Percentiles rank a stretch among this genome's conserved stretches.
Evolutionary conservation across 2,797 vertebrate genomes (phyloP).

Genomic region (Delichon dasypus): DNA sequence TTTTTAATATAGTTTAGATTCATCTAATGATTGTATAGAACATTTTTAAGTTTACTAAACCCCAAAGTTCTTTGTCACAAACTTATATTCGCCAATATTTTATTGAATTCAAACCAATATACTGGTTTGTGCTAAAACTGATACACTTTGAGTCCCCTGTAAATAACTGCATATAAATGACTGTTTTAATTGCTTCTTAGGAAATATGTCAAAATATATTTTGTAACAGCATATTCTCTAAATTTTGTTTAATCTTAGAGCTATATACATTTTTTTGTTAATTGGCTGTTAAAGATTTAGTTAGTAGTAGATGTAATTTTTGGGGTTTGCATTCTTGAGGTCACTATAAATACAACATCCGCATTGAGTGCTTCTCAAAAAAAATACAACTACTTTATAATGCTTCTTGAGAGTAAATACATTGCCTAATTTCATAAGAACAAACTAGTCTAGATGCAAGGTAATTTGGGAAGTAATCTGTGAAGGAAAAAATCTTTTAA

Average conservation of each 20-base stretch:
- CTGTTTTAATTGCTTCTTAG: constrained; percentile 70
- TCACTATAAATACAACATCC: constrained; percentile 26
- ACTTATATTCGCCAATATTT: constrained; percentile 23
- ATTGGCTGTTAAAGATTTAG: constrained; percentile 57
- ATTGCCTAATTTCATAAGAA: not conserved
- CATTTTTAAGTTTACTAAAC: constrained; percentile 59
- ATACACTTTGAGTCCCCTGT: constrained; percentile 60
- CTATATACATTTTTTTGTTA: constrained; percentile 53
- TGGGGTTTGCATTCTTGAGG: constrained; percentile 17
- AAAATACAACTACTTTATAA: constrained; percentile 22
- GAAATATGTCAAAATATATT: constrained; percentile 64
- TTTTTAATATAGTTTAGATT: constrained; percentile 53
- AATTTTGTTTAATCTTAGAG: constrained; percentile 71
- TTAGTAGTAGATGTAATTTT: constrained; percentile 60
- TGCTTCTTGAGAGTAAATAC: constrained; percentile 46
- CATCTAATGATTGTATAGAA: constrained; percentile 52
- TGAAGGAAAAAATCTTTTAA: not conserved
- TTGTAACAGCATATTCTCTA: constrained; percentile 64
- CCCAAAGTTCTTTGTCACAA: constrained; percentile 33
- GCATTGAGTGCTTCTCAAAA: constrained; percentile 42
- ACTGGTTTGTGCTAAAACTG: constrained; percentile 54
- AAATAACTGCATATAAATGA: constrained; percentile 71
- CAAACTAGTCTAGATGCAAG: not conserved
- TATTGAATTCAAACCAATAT: constrained; percentile 49
- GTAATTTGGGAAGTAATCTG: constrained; percentile 57